Percentiles rank a stretch among this genome's conserved stretches.
Evolutionary conservation across 2,888 invertebrate species (phyloP).

Genomic region (Diloba caeruleocephala): DNA sequence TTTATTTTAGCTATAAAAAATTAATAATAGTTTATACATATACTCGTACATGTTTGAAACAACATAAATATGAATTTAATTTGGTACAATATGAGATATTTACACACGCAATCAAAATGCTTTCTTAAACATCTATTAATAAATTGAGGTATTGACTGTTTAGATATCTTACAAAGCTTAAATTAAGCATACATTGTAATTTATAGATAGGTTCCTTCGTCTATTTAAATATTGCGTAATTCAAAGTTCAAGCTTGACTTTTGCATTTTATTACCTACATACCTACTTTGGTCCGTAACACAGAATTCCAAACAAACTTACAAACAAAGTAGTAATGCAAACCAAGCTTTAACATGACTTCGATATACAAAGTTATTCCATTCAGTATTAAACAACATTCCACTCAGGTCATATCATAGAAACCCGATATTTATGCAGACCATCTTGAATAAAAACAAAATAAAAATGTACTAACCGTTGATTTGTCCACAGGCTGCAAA

Average conservation of each 20-base stretch:
- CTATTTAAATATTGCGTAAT: slow-evolving; percentile 40
- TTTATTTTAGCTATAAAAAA: not conserved
- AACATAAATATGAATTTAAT: not conserved
- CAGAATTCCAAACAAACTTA: slow-evolving; percentile 32
- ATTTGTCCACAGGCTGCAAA: slow-evolving; percentile 69
- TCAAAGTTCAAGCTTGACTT: slow-evolving; percentile 29
- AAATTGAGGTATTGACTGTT: not conserved
- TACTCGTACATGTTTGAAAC: not conserved
- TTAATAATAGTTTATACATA: slow-evolving; percentile 1
- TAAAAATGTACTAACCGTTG: slow-evolving; percentile 43
- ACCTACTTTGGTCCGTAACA: slow-evolving; percentile 40
- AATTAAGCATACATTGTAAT: not conserved
- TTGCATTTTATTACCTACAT: slow-evolving; percentile 23
- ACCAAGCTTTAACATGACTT: slow-evolving; percentile 8
- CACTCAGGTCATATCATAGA: slow-evolving; percentile 32
- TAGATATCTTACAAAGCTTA: slow-evolving; percentile 1
- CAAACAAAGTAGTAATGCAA: no score
- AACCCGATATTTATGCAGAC: slow-evolving; percentile 7
- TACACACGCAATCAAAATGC: not conserved
- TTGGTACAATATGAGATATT: not conserved
- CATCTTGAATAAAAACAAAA: slow-evolving; percentile 9
- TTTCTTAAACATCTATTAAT: no score
- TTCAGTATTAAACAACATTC: slow-evolving; percentile 46
- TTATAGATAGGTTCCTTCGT: slow-evolving; percentile 26
- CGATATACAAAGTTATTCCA: slow-evolving; percentile 13